phyloP scores from a whole-genome alignment of 2,888 invertebrate species.

The Venustoraphidia nigricollis region DNA sequence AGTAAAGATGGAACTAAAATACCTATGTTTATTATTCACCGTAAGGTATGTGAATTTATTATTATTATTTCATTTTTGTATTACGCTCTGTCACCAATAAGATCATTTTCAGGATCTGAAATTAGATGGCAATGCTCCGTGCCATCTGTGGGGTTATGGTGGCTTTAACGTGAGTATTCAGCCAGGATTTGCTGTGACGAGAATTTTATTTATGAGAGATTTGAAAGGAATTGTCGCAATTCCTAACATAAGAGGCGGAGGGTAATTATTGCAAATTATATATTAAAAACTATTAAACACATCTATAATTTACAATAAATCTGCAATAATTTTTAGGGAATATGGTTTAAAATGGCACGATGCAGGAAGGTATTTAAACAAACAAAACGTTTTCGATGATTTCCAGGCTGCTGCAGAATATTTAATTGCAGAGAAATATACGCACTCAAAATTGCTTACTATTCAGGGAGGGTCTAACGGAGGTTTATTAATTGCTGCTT shows the following conservation, averaged over 20 bases:
- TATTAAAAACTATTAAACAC: constrained; percentile 5
- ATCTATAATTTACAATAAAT: not conserved
- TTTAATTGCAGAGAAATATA: constrained; percentile 67
- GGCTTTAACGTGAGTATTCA: constrained; percentile 90
- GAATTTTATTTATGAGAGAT: constrained; percentile 78
- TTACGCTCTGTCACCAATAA: not conserved
- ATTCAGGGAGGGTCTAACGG: constrained; percentile 97
- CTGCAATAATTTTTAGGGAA: constrained; percentile 41
- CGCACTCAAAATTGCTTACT: constrained; percentile 53
- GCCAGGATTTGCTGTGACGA: constrained; percentile 76
- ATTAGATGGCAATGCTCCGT: constrained; percentile 58
- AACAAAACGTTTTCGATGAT: constrained; percentile 96
- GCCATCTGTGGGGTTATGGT: constrained; percentile 89
- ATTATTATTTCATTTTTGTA: not conserved
- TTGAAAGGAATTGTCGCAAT: constrained; percentile 80
- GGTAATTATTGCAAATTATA: constrained; percentile 37
- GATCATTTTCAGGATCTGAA: constrained; percentile 36
- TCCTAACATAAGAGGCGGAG: constrained; percentile 92
- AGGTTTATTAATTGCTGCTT: constrained; percentile 88
- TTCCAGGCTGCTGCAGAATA: constrained; percentile 87
- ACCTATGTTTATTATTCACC: constrained; percentile 88
- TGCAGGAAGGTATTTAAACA: constrained; percentile 75
- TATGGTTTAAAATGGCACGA: constrained; percentile 98
- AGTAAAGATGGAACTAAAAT: constrained; percentile 89
- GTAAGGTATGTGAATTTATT: constrained; percentile 38